Evolutionary conservation across 2,888 invertebrate genomes (phyloP).

Genomic region (Acleris sparsana): DNA sequence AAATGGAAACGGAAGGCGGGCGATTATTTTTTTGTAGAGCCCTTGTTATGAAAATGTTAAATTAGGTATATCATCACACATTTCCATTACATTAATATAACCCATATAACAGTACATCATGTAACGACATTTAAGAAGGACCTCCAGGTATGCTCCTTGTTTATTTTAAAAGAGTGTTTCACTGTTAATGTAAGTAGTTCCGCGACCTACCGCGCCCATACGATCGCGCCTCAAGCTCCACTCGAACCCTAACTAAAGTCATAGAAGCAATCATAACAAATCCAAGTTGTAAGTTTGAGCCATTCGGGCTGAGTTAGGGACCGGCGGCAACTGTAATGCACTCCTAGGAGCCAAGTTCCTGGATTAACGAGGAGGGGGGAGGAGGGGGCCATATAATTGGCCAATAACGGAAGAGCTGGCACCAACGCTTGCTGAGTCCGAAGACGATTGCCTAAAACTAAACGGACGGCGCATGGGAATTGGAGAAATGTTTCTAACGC

Average conservation of each 20-base stretch:
- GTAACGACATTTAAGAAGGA: too few species aligned
- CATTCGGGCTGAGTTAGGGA: slow-evolving; percentile 32
- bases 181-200: not conserved
- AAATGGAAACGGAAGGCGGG: too few species aligned
- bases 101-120: too few species aligned
- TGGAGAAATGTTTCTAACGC: too few species aligned
- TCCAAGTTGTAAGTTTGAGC: slow-evolving; percentile 35
- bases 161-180: too few species aligned
- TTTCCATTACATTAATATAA: too few species aligned
- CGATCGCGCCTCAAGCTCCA: slow-evolving; percentile 1
- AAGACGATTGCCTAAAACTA: slow-evolving; percentile 1
- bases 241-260: slow-evolving; percentile 32
- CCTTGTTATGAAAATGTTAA: too few species aligned
- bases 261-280: slow-evolving; percentile 37
- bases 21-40: too few species aligned
- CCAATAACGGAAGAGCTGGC: slow-evolving; percentile 28
- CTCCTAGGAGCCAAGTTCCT: slow-evolving; percentile 30
- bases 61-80: too few species aligned
- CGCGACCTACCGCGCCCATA: not conserved
- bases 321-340: slow-evolving; percentile 34
- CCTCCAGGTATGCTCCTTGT: too few species aligned
- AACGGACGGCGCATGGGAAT: not conserved
- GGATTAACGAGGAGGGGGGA: slow-evolving; percentile 28
- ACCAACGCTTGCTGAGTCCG: slow-evolving; percentile 8
- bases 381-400: slow-evolving; percentile 29